A percentile compares a stretch with the other conserved stretches of the same genome.
These are phyloP conservation scores for Callipepla squamata DNA, from an alignment of 2,113 vertebrate genomes.

Conservation along the genomic window DNA sequence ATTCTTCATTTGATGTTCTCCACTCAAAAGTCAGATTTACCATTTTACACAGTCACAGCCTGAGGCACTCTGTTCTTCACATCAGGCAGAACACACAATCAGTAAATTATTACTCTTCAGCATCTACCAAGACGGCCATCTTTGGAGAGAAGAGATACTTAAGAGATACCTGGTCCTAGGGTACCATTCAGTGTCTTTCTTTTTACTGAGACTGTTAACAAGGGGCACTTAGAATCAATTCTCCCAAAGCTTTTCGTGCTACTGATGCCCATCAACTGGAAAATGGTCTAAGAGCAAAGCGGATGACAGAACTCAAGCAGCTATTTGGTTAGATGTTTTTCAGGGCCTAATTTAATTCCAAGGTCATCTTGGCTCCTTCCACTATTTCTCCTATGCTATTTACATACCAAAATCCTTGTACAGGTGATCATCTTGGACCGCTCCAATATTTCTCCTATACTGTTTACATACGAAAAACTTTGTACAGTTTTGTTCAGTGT, in stretches of 20 bases:
- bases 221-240: not conserved
- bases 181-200: not conserved
- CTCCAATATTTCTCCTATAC: not conserved
- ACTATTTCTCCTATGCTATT: not conserved
- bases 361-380: not conserved
- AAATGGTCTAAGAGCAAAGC: not conserved
- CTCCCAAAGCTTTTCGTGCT: not conserved
- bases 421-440: not conserved
- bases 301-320: not conserved
- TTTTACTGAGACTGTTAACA: not conserved
- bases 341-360: not conserved
- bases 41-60: not conserved
- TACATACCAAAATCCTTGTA: not conserved
- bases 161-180: not conserved
- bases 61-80: not conserved
- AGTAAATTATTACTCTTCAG: constrained; percentile 18
- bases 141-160: not conserved
- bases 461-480: not conserved
- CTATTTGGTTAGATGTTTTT: not conserved
- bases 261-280: not conserved
- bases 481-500: not conserved
- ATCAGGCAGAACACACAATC: not conserved
- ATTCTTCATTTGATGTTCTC: not conserved
- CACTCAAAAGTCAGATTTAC: not conserved
- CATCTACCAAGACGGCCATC: not conserved